Percentiles rank a stretch among this genome's conserved stretches.
phyloP scores from a whole-genome alignment of 2,113 vertebrate species.

The Cephalopterus ornatus region DNA sequence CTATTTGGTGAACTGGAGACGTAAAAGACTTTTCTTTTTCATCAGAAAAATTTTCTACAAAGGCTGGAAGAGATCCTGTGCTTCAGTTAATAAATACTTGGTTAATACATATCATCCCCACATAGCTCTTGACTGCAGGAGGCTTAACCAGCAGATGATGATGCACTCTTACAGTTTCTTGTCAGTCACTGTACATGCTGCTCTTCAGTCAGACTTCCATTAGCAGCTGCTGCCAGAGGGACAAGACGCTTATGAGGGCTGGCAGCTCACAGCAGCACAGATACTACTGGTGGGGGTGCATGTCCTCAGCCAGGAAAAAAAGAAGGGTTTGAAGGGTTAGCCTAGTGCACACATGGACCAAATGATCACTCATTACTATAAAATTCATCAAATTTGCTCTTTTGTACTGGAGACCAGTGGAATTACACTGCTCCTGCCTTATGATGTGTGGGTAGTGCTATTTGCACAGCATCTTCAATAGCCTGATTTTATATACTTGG shows the following conservation, averaged over 20 bases:
- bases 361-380: neutral
- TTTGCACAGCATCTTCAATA: neutral
- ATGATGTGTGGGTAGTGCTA: neutral
- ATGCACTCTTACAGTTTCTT: neutral
- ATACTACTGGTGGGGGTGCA: neutral
- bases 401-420: neutral
- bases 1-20: neutral
- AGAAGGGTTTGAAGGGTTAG: neutral
- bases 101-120: neutral
- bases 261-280: neutral
- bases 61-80: neutral
- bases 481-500: neutral
- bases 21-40: neutral
- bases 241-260: neutral
- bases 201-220: neutral
- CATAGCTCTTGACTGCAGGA: neutral
- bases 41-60: neutral
- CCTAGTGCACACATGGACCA: neutral
- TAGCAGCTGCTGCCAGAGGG: neutral
- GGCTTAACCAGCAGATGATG: neutral
- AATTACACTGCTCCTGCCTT: neutral
- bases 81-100: neutral
- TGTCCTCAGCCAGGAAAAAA: neutral
- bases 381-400: neutral
- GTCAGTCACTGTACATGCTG: accelerated